phyloP scores from a whole-genome alignment of 2,113 vertebrate genomes.

The Malurus elegans region DNA sequence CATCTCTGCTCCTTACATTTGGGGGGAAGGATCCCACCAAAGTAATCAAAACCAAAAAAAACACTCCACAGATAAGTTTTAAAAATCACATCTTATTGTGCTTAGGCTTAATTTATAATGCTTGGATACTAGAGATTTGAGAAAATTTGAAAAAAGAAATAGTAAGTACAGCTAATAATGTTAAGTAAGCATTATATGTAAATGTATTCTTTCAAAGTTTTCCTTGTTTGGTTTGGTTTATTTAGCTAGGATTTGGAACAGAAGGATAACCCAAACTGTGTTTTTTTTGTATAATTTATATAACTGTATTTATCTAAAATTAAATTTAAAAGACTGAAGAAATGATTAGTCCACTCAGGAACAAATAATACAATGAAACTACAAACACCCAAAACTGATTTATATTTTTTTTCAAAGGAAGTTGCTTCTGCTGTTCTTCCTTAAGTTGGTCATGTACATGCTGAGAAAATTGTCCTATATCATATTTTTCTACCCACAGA shows the following conservation, averaged over 20 bases:
- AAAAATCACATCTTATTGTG: not conserved
- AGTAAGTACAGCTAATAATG: not conserved
- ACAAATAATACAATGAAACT: not conserved
- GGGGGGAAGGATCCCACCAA: not conserved
- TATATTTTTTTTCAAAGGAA: not conserved
- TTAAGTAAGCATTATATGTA: not conserved
- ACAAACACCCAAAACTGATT: not conserved
- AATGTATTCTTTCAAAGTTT: not conserved
- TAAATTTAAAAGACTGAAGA: not conserved
- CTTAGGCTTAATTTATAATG: not conserved
- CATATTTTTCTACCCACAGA: not conserved
- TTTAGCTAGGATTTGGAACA: not conserved
- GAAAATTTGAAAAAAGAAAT: not conserved
- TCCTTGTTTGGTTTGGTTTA: not conserved
- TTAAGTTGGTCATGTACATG: not conserved
- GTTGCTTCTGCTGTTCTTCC: not conserved
- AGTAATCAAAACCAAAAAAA: not conserved
- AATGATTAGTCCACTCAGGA: not conserved
- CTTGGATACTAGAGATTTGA: not conserved
- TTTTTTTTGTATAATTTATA: not conserved
- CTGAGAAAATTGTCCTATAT: not conserved
- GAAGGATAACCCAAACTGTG: not conserved
- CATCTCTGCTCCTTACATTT: not conserved
- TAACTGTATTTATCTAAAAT: not conserved
- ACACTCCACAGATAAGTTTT: not conserved